Percentiles rank a stretch among this genome's conserved stretches.
Conservation (phyloP, 1,140 invertebrate genomes). For the Tetragnatha versicolor region DNA sequence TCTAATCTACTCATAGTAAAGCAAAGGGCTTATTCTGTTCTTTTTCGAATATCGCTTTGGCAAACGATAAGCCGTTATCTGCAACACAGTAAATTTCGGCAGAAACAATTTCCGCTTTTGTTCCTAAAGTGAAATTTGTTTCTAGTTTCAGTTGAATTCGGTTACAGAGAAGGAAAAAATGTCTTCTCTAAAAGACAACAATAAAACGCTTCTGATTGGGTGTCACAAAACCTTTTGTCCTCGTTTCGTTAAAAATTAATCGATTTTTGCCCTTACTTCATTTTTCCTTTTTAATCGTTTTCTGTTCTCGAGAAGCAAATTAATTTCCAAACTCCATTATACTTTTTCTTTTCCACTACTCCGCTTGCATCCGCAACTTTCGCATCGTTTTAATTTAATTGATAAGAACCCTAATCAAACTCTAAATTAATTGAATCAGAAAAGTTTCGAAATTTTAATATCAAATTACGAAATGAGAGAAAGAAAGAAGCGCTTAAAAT, state of each 20-base stretch:
- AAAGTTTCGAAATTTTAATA: conserved; percentile 48
- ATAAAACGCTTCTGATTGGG: conserved; percentile 43
- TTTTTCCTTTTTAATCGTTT: conserved; percentile 30
- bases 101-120: conserved; percentile 46
- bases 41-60: too few relatives aligned
- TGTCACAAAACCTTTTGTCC: conserved; percentile 46
- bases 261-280: conserved; percentile 23
- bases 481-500: conserved; percentile 15
- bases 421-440: conserved; percentile 48
- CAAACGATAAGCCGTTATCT: conserved; percentile 11
- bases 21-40: background rate
- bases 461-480: conserved; percentile 22
- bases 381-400: conserved; percentile 46
- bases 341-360: conserved; percentile 1
- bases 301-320: conserved; percentile 36
- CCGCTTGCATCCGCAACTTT: background rate
- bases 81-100: background rate
- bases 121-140: conserved; percentile 41
- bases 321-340: conserved; percentile 44
- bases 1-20: background rate
- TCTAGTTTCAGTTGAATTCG: conserved; percentile 8
- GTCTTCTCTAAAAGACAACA: conserved; percentile 5
- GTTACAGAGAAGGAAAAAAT: conserved; percentile 2
- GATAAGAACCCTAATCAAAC: conserved; percentile 52
- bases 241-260: conserved; percentile 40